phyloP scores from a whole-genome alignment of 2,797 vertebrate species.

The Sebastes umbrosus region DNA sequence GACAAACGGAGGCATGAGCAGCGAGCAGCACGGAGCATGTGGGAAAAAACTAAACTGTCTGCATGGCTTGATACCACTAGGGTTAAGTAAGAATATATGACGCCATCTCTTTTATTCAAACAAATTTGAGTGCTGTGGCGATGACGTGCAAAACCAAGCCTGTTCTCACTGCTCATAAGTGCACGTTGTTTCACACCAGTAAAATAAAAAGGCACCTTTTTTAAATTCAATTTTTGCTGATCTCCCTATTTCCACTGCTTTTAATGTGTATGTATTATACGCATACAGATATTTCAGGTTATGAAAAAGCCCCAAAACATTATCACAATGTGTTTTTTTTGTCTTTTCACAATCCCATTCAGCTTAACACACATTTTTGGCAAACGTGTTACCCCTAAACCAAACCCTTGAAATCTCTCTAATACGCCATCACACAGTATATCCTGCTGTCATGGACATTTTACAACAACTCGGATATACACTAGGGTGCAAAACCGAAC shows the following conservation, averaged over 20 bases:
- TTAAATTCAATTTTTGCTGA: not conserved
- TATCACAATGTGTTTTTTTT: not conserved
- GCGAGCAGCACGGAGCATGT: not conserved
- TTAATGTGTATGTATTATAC: not conserved
- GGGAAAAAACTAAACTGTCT: not conserved
- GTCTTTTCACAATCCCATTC: not conserved
- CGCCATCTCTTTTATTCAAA: not conserved
- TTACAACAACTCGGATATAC: not conserved
- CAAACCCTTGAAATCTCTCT: not conserved
- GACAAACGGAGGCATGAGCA: conserved; percentile 31
- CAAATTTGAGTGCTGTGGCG: not conserved
- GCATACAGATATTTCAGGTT: not conserved
- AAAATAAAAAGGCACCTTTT: not conserved
- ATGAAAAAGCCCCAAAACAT: not conserved
- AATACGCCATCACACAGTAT: not conserved
- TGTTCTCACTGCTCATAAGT: not conserved
- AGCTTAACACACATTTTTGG: not conserved
- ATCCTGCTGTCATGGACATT: not conserved
- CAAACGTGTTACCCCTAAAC: not conserved
- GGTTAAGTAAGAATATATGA: not conserved
- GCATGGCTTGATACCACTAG: not conserved
- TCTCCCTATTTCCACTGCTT: too few relatives aligned
- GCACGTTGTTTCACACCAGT: not conserved
- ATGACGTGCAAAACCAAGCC: not conserved
- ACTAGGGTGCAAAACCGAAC: not conserved